Evolutionary conservation across 2,888 invertebrate genomes (phyloP).

Genomic region (Xanthorhoe designata): DNA sequence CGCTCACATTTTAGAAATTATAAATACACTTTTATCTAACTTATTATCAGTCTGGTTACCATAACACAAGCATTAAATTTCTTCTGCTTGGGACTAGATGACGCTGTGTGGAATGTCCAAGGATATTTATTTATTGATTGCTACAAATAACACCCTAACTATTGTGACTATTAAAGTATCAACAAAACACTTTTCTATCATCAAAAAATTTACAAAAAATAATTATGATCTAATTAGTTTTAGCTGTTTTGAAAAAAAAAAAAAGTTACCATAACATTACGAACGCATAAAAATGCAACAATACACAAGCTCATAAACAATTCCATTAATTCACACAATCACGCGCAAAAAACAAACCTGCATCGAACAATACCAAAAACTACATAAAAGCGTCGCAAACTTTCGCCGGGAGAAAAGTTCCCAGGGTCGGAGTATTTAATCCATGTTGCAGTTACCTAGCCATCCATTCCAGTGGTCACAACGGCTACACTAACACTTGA

Average conservation of each 20-base stretch:
- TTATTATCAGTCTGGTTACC: too few species aligned
- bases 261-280: neutral
- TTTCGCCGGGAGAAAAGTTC: conserved; percentile 49
- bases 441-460: conserved; percentile 62
- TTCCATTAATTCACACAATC: conserved; percentile 9
- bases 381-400: conserved; percentile 43
- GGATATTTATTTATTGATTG: too few species aligned
- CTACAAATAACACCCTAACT: too few species aligned
- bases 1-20: too few species aligned
- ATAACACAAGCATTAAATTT: too few species aligned
- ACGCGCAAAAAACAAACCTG: conserved; percentile 28
- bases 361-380: conserved; percentile 39
- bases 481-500: conserved; percentile 61
- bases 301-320: neutral
- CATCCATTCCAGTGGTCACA: conserved; percentile 69
- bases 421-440: conserved; percentile 42
- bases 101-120: too few species aligned
- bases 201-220: too few species aligned
- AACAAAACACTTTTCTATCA: too few species aligned
- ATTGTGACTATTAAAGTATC: too few species aligned
- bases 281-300: neutral
- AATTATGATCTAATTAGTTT: too few species aligned
- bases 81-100: too few species aligned
- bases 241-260: neutral
- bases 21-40: too few species aligned